phyloP scores from a whole-genome alignment of 2,797 vertebrate species.

The Serranus cabrilla region DNA sequence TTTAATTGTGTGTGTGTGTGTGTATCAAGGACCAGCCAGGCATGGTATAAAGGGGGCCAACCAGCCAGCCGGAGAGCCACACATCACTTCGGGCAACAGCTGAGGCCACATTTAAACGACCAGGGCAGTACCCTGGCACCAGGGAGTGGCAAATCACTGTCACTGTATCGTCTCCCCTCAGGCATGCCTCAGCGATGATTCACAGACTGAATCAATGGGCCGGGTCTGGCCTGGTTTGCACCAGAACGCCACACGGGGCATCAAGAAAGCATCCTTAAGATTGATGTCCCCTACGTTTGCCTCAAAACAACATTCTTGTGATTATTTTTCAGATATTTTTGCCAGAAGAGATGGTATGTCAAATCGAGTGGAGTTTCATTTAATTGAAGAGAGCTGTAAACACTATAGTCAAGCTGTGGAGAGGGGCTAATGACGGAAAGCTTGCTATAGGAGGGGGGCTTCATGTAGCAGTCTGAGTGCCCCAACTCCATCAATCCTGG shows the following conservation, averaged over 20 bases:
- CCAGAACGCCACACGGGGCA: conserved; percentile 8
- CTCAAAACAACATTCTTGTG: conserved; percentile 29
- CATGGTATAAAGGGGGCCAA: conserved; percentile 40
- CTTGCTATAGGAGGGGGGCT: conserved; percentile 26
- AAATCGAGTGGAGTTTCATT: conserved; percentile 44
- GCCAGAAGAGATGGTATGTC: conserved; percentile 26
- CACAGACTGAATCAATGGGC: conserved; percentile 54
- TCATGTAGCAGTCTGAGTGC: conserved; percentile 42
- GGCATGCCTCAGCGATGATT: conserved; percentile 47
- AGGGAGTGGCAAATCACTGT: conserved; percentile 61
- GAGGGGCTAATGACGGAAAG: conserved; percentile 26
- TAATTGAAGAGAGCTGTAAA: conserved; percentile 44
- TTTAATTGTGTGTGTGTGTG: neutral
- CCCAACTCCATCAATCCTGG: conserved; percentile 50
- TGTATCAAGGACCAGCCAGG: conserved; percentile 30
- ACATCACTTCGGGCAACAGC: conserved; percentile 68
- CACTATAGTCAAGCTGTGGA: neutral
- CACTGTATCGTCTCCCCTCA: conserved; percentile 34
- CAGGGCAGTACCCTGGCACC: conserved; percentile 45
- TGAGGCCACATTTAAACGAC: conserved; percentile 64
- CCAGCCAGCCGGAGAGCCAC: conserved; percentile 35
- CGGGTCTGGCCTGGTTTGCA: conserved; percentile 39
- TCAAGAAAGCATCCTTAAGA: conserved; percentile 1
- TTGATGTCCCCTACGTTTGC: conserved; percentile 13
- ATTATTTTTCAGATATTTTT: conserved; percentile 34